Evolutionary conservation across 2,888 invertebrate genomes (phyloP), one percentile per base, ranked within the genome.

Genomic region (Mesoligia furuncula): DNA sequence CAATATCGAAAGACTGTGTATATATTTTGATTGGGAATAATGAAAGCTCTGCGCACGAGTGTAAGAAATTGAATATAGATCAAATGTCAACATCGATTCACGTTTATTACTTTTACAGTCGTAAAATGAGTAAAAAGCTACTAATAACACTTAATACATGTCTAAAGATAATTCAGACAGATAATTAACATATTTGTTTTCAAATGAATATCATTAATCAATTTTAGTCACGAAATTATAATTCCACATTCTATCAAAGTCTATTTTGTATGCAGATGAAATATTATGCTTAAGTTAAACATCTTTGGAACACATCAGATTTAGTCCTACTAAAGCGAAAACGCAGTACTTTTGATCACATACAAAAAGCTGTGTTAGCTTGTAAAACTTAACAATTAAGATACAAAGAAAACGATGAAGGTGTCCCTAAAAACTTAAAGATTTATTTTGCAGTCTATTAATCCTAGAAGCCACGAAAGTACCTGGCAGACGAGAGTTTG

Each of bases 11-110:
- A 76, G 20, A 36, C 24, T 39, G 27, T 2, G 1, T 8, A 24
- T 67, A 64, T 45, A 57, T 66, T 42, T 68, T 42, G 51, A 61
- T 70, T 66, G n/a, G 20, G 24, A 75, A 48, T 71, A 67, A 57
- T 31, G 48, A 75, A 71, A 66, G 51, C 17, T 77, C 24, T 51
- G 24, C 17, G 6, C 36, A 59, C 24, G n/a, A 59, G 31, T 57
- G 2, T 31, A n/a, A 71, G 39, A 84, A 70, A 84, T 74, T 51
- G 24, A 64, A 71, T 7, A 72, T 61, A 71, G 64, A 65, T 68
- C 62, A 74, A 62, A 79, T 68, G 82, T 71, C 39, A 75, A 57
- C 51, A 48, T 51, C 27, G 4, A 51, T 42, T 45, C 17, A 72
- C n/a, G 39, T 42, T 17, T 45, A 64, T 36, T 24, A 39, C 2